Evolutionary conservation across 2,888 invertebrate genomes (phyloP).

Genomic region (Drosophila suboccidentalis): DNA sequence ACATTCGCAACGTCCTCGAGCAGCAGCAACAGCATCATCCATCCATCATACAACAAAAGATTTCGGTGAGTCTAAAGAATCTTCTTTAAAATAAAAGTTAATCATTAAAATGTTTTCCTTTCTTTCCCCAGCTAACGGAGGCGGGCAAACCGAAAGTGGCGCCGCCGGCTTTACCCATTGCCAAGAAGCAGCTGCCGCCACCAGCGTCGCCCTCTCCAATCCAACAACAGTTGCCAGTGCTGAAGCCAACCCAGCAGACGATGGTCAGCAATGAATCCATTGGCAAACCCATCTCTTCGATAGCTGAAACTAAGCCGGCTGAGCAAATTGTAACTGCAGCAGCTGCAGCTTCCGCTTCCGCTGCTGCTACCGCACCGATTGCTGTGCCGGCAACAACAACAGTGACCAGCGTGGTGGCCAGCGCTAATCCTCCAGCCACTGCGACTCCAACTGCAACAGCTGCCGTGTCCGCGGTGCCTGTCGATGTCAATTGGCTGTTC

Average conservation of each 20-base stretch:
- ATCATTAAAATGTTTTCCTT: background rate
- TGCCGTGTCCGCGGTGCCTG: conserved; percentile 56
- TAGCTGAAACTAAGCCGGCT: conserved; percentile 2
- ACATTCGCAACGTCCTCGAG: conserved; percentile 78
- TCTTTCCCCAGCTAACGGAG: conserved; percentile 40
- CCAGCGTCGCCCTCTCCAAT: conserved; percentile 13
- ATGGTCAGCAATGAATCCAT: conserved; percentile 16
- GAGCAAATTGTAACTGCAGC: conserved; percentile 3
- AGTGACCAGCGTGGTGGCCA: conserved; percentile 13
- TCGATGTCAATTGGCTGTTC: conserved; percentile 86
- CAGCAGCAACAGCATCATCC: conserved; percentile 76
- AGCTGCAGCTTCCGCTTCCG: conserved; percentile 4
- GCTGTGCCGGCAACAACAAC: conserved; percentile 6
- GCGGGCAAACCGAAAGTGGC: conserved; percentile 40
- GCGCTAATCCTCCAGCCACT: conserved; percentile 7
- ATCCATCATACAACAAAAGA: conserved; percentile 83
- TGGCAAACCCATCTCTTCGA: conserved; percentile 30
- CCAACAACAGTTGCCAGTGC: conserved; percentile 37
- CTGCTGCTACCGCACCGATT: conserved; percentile 7
- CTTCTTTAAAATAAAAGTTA: no score
- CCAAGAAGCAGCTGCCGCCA: conserved; percentile 40
- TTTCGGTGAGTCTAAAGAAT: conserved; percentile 42
- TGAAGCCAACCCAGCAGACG: conserved; percentile 45
- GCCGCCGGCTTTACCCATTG: conserved; percentile 31
- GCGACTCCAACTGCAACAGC: conserved; percentile 4